Base-by-base conservation (phyloP, 1,140 invertebrate species). In the Scylla paramamosain region DNA sequence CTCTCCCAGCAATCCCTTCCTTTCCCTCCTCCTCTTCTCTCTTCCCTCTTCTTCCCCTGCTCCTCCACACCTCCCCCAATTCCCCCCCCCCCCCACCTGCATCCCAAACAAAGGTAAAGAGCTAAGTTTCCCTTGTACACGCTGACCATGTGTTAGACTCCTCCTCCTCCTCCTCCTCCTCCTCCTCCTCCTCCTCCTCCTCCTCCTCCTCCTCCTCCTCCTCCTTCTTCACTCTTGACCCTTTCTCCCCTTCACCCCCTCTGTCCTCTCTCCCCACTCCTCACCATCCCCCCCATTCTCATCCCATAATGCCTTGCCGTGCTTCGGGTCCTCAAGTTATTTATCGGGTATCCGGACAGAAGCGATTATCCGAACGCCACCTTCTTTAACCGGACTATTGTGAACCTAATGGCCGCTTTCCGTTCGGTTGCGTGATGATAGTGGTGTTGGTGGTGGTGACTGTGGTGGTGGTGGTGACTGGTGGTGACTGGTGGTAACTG, bases 101-200 rank as follows among this genome's bases (percentile, higher is more conserved):
- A 77, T 20, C 67, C 67, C 67, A 77, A 77, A 77, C 67, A 46
- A 48, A 28, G n/a, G 10, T 31, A 28, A 46, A n/a, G 39, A 45
- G n/a, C 32, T 89, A 10, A 46, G 25, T 89, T 52, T 89, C 29
- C 48, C 87, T 25, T 31, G 52, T 45, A n/a, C 87, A n/a, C 8
- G 45, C 88, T 90, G 4, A 14, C 88, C 20, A 45, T 90, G 45
- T 90, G 67, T 77, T 77, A 20, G 67, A 20, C 67, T 12, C 67
- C 67, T 12, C 67, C 67, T 20, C 87, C 87, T 25, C 39, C 87
- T 16, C 31, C 84, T 7, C 39, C 84, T 7, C 84, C 29, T 16
- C 84, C 84, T 32, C 83, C 16, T 87, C 84, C 31, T 32, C 84
- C 84, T 32, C 31, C 84, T 87, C 84, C 84, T 87, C 84, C 84